These are phyloP conservation scores for Telmatherina bonti DNA, from an alignment of 2,797 vertebrate genomes.

Conservation along the genomic window DNA sequence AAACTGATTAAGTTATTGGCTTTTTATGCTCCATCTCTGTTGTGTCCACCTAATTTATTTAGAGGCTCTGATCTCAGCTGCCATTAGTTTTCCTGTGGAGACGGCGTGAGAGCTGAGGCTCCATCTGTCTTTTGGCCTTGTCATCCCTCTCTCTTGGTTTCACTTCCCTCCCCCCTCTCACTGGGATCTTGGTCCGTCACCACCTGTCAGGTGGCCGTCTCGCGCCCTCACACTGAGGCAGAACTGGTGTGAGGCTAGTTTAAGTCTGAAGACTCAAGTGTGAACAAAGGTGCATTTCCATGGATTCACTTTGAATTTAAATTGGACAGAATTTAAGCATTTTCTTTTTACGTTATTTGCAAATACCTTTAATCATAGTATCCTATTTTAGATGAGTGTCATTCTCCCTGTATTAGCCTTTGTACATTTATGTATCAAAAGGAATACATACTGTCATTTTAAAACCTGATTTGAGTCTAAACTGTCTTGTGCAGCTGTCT, in stretches of 20 bases:
- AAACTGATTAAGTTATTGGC: too few species aligned
- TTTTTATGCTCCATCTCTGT: slow-evolving; percentile 14
- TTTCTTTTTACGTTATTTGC: background rate
- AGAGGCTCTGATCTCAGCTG: slow-evolving; percentile 58
- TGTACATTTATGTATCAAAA: background rate
- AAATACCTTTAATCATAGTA: background rate
- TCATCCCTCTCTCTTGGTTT: slow-evolving; percentile 47
- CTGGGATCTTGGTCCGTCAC: slow-evolving; percentile 71
- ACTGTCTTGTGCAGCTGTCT: background rate
- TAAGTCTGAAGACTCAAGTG: slow-evolving; percentile 48
- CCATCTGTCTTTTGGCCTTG: slow-evolving; percentile 76
- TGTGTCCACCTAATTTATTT: slow-evolving; percentile 45
- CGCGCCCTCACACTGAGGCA: slow-evolving; percentile 34
- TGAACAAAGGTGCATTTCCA: slow-evolving; percentile 1
- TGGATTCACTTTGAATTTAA: background rate
- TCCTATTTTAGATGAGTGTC: background rate
- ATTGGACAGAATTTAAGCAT: background rate
- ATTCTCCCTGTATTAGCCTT: too few species aligned
- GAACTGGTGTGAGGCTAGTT: slow-evolving; percentile 17
- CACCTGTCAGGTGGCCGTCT: slow-evolving; percentile 75
- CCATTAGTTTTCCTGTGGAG: slow-evolving; percentile 64
- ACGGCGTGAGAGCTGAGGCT: slow-evolving; percentile 56
- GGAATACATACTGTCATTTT: background rate
- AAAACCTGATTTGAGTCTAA: background rate
- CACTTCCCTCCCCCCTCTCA: slow-evolving; percentile 29